These are phyloP conservation scores for Cantharis rufa DNA, from an alignment of 2,888 invertebrate genomes.

Conservation along the genomic window DNA sequence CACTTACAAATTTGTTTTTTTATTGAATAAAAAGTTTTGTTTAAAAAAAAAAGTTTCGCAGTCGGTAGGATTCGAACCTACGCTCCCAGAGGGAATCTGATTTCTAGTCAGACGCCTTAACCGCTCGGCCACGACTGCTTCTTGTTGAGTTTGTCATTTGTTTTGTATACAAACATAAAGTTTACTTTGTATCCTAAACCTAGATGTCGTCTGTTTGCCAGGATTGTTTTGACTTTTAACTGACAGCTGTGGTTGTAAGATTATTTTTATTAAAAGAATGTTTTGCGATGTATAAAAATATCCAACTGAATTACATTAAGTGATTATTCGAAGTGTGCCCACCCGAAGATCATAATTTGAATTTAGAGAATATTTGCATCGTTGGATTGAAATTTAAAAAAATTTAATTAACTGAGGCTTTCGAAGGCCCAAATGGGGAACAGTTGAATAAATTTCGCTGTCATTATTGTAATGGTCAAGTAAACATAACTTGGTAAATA, in stretches of 20 bases:
- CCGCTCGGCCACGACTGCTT: slow-evolving; percentile 84
- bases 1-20: background rate
- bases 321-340: no score
- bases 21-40: background rate
- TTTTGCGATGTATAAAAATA: no score
- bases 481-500: background rate
- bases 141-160: background rate
- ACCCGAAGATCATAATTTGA: no score
- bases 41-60: slow-evolving; percentile 57
- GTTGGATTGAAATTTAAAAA: background rate
- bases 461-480: background rate
- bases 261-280: no score
- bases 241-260: background rate
- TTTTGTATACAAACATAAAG: background rate
- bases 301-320: no score
- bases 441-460: background rate
- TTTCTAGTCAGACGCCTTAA: slow-evolving; percentile 90
- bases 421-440: background rate
- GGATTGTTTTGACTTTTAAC: no score
- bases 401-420: background rate
- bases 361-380: no score
- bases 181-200: no score
- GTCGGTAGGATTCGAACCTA: slow-evolving; percentile 89
- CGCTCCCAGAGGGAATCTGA: slow-evolving; percentile 90
- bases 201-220: background rate